A percentile compares a stretch with the other conserved stretches of the same genome.
These are phyloP conservation scores for Tetragonisca angustula DNA, from an alignment of 2,888 invertebrate genomes.

Conservation along the genomic window DNA sequence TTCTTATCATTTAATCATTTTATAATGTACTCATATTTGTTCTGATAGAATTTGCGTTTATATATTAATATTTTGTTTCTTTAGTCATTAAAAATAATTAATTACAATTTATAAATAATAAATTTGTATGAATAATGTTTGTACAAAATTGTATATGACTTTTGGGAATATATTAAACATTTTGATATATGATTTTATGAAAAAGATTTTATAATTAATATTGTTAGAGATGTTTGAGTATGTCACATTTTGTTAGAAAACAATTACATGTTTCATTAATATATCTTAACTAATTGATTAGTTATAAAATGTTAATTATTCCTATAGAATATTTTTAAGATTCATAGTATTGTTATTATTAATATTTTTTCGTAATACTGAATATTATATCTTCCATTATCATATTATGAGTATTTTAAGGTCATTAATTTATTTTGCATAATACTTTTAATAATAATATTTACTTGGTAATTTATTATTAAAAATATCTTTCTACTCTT, in stretches of 20 bases:
- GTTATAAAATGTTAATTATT: neutral
- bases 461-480: neutral
- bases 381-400: neutral
- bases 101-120: neutral
- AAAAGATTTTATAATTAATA: neutral
- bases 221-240: neutral
- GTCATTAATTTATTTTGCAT: neutral
- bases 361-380: neutral
- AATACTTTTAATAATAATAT: neutral
- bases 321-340: neutral
- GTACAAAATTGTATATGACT: neutral
- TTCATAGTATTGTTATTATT: neutral
- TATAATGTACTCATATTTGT: neutral
- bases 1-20: conserved; percentile 17
- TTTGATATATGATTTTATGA: neutral
- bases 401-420: neutral
- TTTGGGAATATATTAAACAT: neutral
- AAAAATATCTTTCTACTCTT: neutral
- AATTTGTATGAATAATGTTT: neutral
- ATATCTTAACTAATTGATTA: neutral
- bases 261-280: neutral
- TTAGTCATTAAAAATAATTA: neutral
- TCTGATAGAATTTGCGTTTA: neutral
- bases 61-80: neutral
- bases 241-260: neutral